Evolutionary conservation across 2,797 vertebrate species (phyloP).

Genomic region (Molossus alvarezi): DNA sequence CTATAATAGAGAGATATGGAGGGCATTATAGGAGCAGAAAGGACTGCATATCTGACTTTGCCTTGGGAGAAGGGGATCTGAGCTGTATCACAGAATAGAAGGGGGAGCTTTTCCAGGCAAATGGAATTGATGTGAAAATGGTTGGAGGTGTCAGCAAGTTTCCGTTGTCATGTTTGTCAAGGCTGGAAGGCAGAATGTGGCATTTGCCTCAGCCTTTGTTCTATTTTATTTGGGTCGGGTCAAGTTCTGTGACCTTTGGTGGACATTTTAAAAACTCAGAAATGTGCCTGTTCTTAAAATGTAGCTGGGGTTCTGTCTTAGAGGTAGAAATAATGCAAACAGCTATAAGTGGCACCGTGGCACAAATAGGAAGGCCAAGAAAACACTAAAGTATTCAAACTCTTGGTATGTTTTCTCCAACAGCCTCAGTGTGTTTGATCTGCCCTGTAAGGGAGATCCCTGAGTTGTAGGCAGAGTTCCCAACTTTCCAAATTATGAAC

Average conservation of each 20-base stretch:
- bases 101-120: constrained; percentile 53
- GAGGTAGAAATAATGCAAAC: constrained; percentile 32
- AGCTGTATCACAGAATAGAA: not conserved
- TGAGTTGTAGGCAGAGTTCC: not conserved
- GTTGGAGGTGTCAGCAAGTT: constrained; percentile 32
- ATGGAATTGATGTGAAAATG: constrained; percentile 20
- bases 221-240: constrained; percentile 27
- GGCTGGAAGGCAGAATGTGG: not conserved
- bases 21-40: not conserved
- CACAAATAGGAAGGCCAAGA: constrained; percentile 5
- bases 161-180: constrained; percentile 56
- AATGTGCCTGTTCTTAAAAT: constrained; percentile 49
- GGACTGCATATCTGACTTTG: not conserved
- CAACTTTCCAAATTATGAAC: constrained; percentile 29
- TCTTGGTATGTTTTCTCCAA: not conserved
- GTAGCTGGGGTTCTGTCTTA: constrained; percentile 20
- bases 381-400: not conserved
- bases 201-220: constrained; percentile 25
- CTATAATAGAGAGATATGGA: constrained; percentile 24
- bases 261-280: constrained; percentile 56
- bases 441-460: not conserved
- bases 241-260: constrained; percentile 18
- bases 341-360: not conserved
- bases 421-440: not conserved
- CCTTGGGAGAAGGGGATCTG: not conserved